Evolutionary conservation across 2,797 vertebrate species (phyloP).

Genomic region (Rhabdophis nuchalis): DNA sequence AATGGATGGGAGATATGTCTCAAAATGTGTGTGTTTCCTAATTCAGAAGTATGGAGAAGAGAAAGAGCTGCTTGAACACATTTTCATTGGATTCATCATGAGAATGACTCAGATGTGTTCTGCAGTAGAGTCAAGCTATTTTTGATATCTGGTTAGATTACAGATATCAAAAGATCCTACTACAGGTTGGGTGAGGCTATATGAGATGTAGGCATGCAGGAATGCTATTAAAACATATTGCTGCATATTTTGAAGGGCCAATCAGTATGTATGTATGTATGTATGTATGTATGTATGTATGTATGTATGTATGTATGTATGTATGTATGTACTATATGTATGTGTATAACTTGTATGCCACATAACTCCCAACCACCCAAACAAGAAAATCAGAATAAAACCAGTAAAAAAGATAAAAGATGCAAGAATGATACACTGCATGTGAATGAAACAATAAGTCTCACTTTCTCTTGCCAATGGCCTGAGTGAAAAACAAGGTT

Average conservation of each 20-base stretch:
- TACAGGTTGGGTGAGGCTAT: background rate
- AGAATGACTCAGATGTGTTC: background rate
- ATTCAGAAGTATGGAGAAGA: background rate
- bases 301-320: background rate
- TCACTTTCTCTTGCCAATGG: background rate
- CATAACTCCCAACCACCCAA: background rate
- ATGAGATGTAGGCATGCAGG: background rate
- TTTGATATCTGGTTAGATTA: background rate
- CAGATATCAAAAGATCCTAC: background rate
- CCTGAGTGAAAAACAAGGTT: background rate
- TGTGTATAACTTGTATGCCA: background rate
- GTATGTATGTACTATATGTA: too few species aligned
- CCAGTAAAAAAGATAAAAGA: background rate
- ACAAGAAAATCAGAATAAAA: background rate
- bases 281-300: background rate
- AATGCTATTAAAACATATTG: background rate
- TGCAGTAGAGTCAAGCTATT: background rate
- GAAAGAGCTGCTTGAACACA: background rate
- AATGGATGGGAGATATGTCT: background rate
- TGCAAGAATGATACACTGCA: background rate
- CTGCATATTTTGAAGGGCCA: too few species aligned
- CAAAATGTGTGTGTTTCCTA: background rate
- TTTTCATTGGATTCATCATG: background rate
- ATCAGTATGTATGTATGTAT: background rate
- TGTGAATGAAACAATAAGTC: background rate